phyloP scores from a whole-genome alignment of 2,113 vertebrate species.

The Microcebus ravelobensis region DNA sequence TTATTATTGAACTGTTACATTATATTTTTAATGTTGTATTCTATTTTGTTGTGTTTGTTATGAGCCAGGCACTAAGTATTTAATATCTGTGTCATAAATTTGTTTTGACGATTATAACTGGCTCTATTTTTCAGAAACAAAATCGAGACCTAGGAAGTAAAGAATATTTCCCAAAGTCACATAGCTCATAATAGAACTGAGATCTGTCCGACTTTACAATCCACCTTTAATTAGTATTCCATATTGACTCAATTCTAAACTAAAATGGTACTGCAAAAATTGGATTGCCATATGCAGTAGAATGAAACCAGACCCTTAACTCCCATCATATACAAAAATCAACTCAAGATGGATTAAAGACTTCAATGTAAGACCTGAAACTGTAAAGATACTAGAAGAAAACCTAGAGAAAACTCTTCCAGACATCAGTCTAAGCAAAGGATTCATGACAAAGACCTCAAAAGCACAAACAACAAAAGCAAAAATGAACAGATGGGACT shows the following conservation, averaged over 20 bases:
- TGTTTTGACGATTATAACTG: not conserved
- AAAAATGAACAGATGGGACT: too few species aligned
- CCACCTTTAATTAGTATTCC: not conserved
- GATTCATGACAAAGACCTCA: too few species aligned
- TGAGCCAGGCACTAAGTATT: not conserved
- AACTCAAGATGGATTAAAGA: too few species aligned
- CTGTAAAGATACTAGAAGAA: too few species aligned
- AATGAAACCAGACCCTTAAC: too few species aligned
- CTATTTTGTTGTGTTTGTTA: not conserved
- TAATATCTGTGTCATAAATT: not conserved
- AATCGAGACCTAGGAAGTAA: not conserved
- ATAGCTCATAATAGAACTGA: not conserved
- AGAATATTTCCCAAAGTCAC: not conserved
- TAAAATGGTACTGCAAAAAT: not conserved
- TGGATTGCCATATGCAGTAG: too few species aligned
- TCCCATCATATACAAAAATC: too few species aligned
- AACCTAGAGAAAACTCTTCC: too few species aligned
- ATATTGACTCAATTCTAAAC: not conserved
- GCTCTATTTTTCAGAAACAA: constrained; percentile 29
- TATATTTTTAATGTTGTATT: not conserved
- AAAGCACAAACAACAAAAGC: too few species aligned
- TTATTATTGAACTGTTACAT: not conserved
- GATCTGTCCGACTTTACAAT: not conserved
- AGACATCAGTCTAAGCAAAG: too few species aligned
- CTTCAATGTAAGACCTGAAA: too few species aligned